Evolutionary conservation across 2,113 vertebrate genomes (phyloP).

Genomic region (Hypomesus transpacificus): DNA sequence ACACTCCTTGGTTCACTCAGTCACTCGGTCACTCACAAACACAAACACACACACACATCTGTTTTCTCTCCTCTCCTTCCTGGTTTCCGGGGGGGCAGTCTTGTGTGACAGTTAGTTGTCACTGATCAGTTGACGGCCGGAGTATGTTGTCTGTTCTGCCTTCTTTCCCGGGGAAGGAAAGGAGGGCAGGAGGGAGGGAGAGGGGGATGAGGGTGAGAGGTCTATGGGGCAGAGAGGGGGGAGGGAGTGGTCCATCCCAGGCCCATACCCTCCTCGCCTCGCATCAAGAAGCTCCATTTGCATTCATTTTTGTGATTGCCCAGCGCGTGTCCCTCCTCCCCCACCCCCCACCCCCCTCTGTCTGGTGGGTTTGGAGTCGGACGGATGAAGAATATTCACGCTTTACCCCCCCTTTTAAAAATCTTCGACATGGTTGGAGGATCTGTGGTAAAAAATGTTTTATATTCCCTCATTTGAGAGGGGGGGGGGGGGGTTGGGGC

Average conservation of each 20-base stretch:
- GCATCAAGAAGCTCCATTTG: constrained; percentile 58
- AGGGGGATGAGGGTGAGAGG: not conserved
- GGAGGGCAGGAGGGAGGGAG: constrained; percentile 34
- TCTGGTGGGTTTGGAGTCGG: constrained; percentile 65
- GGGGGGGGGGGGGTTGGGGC: constrained; percentile 50
- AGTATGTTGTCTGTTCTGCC: constrained; percentile 51
- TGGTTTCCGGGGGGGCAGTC: constrained; percentile 23
- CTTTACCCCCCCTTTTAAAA: constrained; percentile 70
- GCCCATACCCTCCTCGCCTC: constrained; percentile 14
- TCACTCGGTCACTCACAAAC: constrained; percentile 16
- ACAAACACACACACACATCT: not conserved
- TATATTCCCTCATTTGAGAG: constrained; percentile 67
- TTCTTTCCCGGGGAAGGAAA: constrained; percentile 39
- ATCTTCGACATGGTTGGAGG: constrained; percentile 69
- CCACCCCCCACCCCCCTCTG: constrained; percentile 16
- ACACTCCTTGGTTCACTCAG: not conserved
- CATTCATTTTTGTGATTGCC: constrained; percentile 77
- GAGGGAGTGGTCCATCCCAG: not conserved
- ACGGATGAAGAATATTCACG: constrained; percentile 59
- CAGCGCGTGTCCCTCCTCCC: constrained; percentile 57
- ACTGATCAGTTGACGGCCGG: constrained; percentile 42
- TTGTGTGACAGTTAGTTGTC: constrained; percentile 59
- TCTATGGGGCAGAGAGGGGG: not conserved
- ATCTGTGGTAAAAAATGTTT: constrained; percentile 64
- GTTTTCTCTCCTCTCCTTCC: not conserved